Evolutionary conservation across 1,140 invertebrate species (phyloP).

Genomic region (Prorops nasuta): DNA sequence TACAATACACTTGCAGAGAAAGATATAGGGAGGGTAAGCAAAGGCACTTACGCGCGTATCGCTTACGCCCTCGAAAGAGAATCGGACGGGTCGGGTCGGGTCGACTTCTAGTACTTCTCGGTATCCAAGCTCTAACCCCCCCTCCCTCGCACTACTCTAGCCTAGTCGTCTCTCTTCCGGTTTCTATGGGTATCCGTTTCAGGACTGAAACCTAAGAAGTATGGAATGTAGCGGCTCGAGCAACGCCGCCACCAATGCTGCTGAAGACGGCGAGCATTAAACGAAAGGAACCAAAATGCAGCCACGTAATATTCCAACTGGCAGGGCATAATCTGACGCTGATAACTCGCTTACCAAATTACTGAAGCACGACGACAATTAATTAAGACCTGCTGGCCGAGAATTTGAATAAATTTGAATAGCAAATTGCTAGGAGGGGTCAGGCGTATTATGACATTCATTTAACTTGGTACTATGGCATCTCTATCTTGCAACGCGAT

Average conservation of each 20-base stretch:
- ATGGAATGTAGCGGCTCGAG: slow-evolving; percentile 21
- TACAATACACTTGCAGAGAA: no score
- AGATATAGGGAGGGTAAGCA: no score
- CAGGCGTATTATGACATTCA: not conserved
- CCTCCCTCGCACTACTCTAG: slow-evolving; percentile 15
- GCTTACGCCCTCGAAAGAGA: slow-evolving; percentile 40
- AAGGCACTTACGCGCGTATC: slow-evolving; percentile 48
- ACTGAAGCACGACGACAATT: not conserved
- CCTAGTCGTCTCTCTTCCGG: not conserved
- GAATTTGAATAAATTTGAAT: slow-evolving; percentile 1
- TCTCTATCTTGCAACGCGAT: no score
- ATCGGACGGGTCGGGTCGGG: slow-evolving; percentile 35
- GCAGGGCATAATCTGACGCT: not conserved
- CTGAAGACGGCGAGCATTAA: no score
- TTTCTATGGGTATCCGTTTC: slow-evolving; percentile 37
- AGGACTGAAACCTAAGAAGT: slow-evolving; percentile 38
- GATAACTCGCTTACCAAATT: not conserved
- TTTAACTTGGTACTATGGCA: not conserved
- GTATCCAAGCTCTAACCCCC: slow-evolving; percentile 20
- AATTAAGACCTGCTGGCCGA: not conserved
- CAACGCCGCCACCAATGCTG: slow-evolving; percentile 21
- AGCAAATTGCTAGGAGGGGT: not conserved
- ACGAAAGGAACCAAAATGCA: slow-evolving; percentile 18
- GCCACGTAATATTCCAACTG: not conserved
- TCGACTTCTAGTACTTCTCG: slow-evolving; percentile 30